A percentile compares a stretch with the other conserved stretches of the same genome.
phyloP scores from a whole-genome alignment of 1,140 invertebrate species.

The Adelges cooleyi region DNA sequence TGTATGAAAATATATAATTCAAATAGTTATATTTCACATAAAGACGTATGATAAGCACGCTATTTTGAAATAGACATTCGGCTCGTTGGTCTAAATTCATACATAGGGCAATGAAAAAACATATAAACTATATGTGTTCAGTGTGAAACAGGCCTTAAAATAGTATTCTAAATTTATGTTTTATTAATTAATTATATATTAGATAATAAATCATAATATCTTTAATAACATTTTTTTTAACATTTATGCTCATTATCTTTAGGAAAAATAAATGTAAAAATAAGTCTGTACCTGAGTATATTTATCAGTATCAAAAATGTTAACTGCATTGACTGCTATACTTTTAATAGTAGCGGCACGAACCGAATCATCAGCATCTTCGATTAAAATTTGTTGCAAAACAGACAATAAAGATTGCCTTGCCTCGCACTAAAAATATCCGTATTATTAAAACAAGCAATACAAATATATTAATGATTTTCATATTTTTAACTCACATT shows the following conservation, averaged over 20 bases:
- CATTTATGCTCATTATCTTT: too few relatives aligned
- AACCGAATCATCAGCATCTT: conserved; percentile 57
- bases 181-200: neutral
- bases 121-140: too few relatives aligned
- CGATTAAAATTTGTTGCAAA: conserved; percentile 59
- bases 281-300: conserved; percentile 45
- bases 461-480: neutral
- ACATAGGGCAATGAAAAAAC: too few relatives aligned
- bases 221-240: neutral
- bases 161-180: neutral
- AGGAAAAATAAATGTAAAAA: neutral
- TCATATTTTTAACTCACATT: conserved; percentile 40
- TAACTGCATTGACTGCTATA: conserved; percentile 50
- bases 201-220: neutral
- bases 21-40: too few relatives aligned
- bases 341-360: conserved; percentile 51
- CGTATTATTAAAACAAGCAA: neutral
- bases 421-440: conserved; percentile 45
- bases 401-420: conserved; percentile 61
- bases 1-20: too few relatives aligned
- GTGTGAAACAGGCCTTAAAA: too few relatives aligned
- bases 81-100: too few relatives aligned
- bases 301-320: conserved; percentile 57
- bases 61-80: too few relatives aligned
- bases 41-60: too few relatives aligned